Evolutionary conservation across 2,888 invertebrate species (phyloP).

Genomic region (Hecatera dysodea): DNA sequence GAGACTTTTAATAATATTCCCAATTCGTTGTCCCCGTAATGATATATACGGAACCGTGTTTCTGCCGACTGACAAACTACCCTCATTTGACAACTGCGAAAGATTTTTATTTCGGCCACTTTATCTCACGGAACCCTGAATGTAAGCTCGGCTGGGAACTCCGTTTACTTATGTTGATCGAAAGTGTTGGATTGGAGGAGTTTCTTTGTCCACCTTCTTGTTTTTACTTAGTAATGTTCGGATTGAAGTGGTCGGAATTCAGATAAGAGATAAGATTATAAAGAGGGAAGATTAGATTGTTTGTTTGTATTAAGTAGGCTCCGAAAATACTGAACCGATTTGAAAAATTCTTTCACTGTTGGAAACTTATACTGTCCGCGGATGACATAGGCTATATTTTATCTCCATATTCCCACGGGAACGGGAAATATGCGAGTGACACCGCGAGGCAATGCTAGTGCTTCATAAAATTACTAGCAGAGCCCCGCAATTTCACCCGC

Average conservation of each 20-base stretch:
- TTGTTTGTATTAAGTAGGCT: too few species aligned
- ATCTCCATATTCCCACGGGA: too few species aligned
- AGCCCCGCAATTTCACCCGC: too few species aligned
- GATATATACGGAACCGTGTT: constrained; percentile 61
- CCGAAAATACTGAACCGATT: too few species aligned
- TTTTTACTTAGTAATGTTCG: constrained; percentile 3
- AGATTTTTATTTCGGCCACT: constrained; percentile 63
- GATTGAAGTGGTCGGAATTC: constrained; percentile 6
- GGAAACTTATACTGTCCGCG: too few species aligned
- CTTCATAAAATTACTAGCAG: too few species aligned
- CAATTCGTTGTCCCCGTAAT: constrained; percentile 61
- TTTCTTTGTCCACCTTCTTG: neutral
- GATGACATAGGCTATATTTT: too few species aligned
- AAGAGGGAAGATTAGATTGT: too few species aligned
- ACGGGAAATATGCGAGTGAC: too few species aligned
- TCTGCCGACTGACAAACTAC: constrained; percentile 61
- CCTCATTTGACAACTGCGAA: constrained; percentile 65
- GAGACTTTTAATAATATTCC: constrained; percentile 62
- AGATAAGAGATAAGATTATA: too few species aligned
- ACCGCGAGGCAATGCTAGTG: too few species aligned
- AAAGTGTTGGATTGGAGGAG: constrained; percentile 15
- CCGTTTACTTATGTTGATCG: constrained; percentile 54
- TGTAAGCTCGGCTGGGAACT: constrained; percentile 43
- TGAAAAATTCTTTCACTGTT: too few species aligned
- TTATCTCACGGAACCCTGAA: constrained; percentile 55